Evolutionary conservation across 2,888 invertebrate species (phyloP).

Genomic region (Yponomeuta sedellus): DNA sequence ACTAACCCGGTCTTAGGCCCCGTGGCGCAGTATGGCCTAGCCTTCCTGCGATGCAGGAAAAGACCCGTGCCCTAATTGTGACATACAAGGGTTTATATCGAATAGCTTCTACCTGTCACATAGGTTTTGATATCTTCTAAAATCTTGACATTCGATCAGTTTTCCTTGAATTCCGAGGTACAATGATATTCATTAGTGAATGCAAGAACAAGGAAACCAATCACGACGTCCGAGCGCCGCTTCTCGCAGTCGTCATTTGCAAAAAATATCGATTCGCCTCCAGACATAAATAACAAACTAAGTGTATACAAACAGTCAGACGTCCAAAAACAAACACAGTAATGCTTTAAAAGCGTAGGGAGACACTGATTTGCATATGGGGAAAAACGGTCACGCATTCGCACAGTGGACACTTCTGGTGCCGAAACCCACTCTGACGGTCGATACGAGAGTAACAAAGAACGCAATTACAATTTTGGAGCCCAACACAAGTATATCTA

Average conservation of each 20-base stretch:
- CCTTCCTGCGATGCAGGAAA: too few species aligned
- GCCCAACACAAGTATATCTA: slow-evolving; percentile 1
- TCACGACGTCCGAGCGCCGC: not conserved
- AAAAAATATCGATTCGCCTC: slow-evolving; percentile 12
- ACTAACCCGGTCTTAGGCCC: too few species aligned
- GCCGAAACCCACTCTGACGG: slow-evolving; percentile 31
- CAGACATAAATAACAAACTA: slow-evolving; percentile 16
- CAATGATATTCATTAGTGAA: not conserved
- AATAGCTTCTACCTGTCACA: too few species aligned
- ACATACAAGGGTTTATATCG: too few species aligned
- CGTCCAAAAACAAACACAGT: slow-evolving; percentile 62
- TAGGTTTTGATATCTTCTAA: too few species aligned
- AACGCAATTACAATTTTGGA: slow-evolving; percentile 5
- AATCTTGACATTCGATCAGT: too few species aligned
- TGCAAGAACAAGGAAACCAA: not conserved
- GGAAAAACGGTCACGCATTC: slow-evolving; percentile 58
- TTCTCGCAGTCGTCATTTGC: not conserved
- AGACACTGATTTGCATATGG: slow-evolving; percentile 68
- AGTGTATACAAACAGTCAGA: slow-evolving; percentile 32
- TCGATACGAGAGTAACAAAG: slow-evolving; percentile 26
- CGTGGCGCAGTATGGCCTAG: too few species aligned
- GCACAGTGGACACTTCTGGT: slow-evolving; percentile 19
- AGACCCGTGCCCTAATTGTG: too few species aligned
- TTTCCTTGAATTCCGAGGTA: not conserved
- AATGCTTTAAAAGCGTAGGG: slow-evolving; percentile 52